phyloP scores from a whole-genome alignment of 2,888 invertebrate genomes.

The Harpalus rufipes region DNA sequence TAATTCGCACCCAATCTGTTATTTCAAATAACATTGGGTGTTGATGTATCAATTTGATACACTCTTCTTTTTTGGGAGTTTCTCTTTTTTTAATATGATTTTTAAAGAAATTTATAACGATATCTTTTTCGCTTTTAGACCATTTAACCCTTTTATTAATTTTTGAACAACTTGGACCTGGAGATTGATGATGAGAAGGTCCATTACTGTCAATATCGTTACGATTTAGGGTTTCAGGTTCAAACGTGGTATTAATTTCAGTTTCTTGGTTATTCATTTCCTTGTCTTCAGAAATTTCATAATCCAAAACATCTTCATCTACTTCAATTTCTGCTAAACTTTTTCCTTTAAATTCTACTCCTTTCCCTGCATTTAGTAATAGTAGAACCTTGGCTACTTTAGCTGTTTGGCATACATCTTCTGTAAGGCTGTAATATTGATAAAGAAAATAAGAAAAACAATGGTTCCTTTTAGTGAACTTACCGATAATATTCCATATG shows the following conservation, averaged over 20 bases:
- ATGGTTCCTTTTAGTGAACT: constrained; percentile 11
- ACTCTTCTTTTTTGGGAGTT: constrained; percentile 57
- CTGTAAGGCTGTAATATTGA: constrained; percentile 58
- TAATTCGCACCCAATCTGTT: constrained; percentile 63
- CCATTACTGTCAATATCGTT: too few relatives aligned
- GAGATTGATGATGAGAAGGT: too few relatives aligned
- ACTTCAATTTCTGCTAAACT: constrained; percentile 56
- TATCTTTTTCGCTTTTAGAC: constrained; percentile 45
- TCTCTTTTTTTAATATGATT: constrained; percentile 57
- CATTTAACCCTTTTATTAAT: constrained; percentile 22
- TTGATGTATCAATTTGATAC: constrained; percentile 26
- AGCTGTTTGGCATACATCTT: constrained; percentile 66
- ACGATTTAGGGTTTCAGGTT: not conserved
- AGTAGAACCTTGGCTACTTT: constrained; percentile 63
- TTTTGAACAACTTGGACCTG: not conserved
- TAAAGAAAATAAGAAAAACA: not conserved
- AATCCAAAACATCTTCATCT: constrained; percentile 13
- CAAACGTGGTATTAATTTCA: not conserved
- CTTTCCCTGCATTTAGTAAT: constrained; percentile 59
- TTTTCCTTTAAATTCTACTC: constrained; percentile 60
- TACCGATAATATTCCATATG: constrained; percentile 68
- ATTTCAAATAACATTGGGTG: constrained; percentile 47
- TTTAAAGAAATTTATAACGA: constrained; percentile 52
- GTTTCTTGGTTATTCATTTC: not conserved
- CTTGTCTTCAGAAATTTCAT: constrained; percentile 22